A percentile compares a stretch with the other conserved stretches of the same genome.
Conservation (phyloP, 2,113 vertebrate species). For the Sprattus sprattus region DNA sequence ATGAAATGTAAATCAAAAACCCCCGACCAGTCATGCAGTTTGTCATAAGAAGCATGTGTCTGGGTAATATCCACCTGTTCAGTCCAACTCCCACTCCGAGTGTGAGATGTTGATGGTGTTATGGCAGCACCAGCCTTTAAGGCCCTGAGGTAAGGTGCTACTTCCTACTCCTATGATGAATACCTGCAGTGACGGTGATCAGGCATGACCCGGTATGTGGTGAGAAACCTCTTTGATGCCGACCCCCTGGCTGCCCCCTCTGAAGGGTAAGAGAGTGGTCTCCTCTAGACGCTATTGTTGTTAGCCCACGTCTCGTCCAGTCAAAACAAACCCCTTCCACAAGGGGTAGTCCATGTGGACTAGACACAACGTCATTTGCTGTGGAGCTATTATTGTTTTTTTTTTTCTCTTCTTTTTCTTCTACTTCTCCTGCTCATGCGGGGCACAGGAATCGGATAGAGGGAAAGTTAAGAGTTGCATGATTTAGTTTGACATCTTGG, state of each 20-base stretch:
- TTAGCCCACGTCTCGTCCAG: background rate
- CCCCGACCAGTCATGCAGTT: no score
- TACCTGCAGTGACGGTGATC: background rate
- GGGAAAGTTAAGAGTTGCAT: background rate
- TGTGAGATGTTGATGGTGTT: background rate
- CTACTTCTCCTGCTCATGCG: background rate
- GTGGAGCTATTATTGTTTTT: background rate
- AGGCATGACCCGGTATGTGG: background rate
- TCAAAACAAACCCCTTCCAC: background rate
- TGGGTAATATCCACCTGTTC: background rate
- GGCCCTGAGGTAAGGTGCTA: background rate
- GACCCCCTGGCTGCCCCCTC: background rate
- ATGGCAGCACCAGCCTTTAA: background rate
- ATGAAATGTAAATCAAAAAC: no score
- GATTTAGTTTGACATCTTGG: constrained; percentile 14
- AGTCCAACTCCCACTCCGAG: background rate
- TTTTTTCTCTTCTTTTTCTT: background rate
- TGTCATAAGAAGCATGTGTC: no score
- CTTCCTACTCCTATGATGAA: background rate
- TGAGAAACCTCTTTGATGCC: background rate
- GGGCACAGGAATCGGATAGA: background rate
- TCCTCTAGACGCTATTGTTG: background rate
- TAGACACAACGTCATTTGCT: constrained; percentile 10
- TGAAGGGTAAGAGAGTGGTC: background rate
- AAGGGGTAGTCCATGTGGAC: background rate